These are phyloP conservation scores for Conus ventricosus DNA, from an alignment of 1,140 invertebrate species.

Conservation along the genomic window DNA sequence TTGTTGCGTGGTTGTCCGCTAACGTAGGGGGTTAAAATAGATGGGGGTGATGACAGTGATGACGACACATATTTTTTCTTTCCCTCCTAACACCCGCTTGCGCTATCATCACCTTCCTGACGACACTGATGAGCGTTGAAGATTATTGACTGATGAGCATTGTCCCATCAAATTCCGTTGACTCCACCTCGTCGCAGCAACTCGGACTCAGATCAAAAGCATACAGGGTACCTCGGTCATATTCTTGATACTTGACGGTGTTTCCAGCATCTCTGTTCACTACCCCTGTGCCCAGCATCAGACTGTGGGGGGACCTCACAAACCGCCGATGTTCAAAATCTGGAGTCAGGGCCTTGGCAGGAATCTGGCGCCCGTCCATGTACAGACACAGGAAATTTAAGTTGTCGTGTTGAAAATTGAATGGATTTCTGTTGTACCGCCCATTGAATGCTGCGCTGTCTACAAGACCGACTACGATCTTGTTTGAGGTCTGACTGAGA, in stretches of 20 bases:
- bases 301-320: neutral
- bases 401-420: neutral
- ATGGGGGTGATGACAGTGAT: too few relatives aligned
- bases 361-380: constrained; percentile 19
- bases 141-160: too few relatives aligned
- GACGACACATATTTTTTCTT: too few relatives aligned
- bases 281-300: neutral
- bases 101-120: too few relatives aligned
- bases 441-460: constrained; percentile 21
- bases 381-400: neutral
- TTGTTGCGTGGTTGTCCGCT: too few relatives aligned
- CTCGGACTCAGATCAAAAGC: constrained; percentile 12
- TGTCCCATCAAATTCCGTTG: too few relatives aligned
- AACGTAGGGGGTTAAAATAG: too few relatives aligned
- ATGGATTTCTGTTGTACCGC: constrained; percentile 13
- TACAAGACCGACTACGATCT: constrained; percentile 8
- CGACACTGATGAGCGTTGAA: too few relatives aligned
- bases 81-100: too few relatives aligned
- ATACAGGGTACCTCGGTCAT: neutral
- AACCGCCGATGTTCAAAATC: neutral
- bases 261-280: constrained; percentile 10
- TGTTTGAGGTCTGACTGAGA: neutral
- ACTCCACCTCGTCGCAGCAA: too few relatives aligned
- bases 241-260: neutral
- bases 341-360: constrained; percentile 9